These are phyloP conservation scores for Stegostoma tigrinum DNA, from an alignment of 2,113 vertebrate species.

Conservation along the genomic window DNA sequence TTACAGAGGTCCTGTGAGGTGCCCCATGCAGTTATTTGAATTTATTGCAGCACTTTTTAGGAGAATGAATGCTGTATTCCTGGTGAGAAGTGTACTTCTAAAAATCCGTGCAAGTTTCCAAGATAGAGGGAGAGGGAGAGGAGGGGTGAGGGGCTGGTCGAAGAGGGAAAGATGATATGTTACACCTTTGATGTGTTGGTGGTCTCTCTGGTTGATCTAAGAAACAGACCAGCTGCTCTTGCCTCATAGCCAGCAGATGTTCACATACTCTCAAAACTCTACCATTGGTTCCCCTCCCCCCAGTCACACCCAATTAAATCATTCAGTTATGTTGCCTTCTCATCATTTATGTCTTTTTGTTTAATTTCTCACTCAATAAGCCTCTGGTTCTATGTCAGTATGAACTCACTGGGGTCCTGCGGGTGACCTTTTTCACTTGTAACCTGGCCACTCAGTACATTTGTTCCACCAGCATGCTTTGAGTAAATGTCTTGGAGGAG, in stretches of 20 bases:
- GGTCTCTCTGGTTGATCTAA: constrained; percentile 23
- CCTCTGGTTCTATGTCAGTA: neutral
- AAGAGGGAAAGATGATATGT: constrained; percentile 20
- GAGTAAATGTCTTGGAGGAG: neutral
- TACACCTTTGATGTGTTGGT: constrained; percentile 35
- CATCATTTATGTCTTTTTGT: neutral
- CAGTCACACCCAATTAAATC: neutral
- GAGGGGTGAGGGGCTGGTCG: neutral
- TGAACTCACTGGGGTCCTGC: neutral
- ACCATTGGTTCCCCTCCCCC: neutral
- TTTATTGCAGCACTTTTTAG: neutral
- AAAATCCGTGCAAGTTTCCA: neutral
- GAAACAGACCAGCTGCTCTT: constrained; percentile 29
- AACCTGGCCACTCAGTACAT: neutral
- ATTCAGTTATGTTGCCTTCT: neutral
- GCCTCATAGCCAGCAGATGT: constrained; percentile 19
- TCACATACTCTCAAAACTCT: neutral
- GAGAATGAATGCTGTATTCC: neutral
- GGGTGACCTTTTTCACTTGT: neutral
- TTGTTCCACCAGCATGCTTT: neutral
- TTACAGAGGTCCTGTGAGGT: neutral
- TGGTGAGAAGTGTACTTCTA: neutral
- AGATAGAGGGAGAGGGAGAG: neutral
- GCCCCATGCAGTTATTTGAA: neutral
- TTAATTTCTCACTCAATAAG: neutral